phyloP scores from a whole-genome alignment of 2,888 invertebrate species.

The Cephus rjabovi region DNA sequence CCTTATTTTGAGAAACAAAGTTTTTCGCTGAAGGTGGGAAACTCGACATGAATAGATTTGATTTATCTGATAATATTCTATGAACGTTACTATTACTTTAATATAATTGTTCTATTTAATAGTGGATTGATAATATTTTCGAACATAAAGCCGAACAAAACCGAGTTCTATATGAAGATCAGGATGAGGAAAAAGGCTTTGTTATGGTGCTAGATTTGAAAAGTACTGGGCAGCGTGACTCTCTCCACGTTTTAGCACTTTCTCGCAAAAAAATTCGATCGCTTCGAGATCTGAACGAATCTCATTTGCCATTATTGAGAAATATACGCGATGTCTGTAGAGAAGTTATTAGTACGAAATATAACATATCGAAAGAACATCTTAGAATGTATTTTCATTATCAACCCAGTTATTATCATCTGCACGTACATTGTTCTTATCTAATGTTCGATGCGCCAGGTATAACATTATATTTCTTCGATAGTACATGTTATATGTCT shows the following conservation, averaged over 20 bases:
- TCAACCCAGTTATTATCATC: slow-evolving; percentile 96
- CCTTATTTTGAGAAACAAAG: slow-evolving; percentile 80
- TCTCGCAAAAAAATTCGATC: slow-evolving; percentile 82
- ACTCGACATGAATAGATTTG: slow-evolving; percentile 24
- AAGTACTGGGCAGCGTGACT: slow-evolving; percentile 89
- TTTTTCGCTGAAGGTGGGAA: slow-evolving; percentile 80
- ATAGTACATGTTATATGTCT: neutral
- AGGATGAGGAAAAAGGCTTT: slow-evolving; percentile 84
- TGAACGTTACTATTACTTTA: neutral
- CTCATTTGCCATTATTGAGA: slow-evolving; percentile 84
- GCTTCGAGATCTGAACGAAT: slow-evolving; percentile 82
- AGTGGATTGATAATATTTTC: slow-evolving; percentile 98
- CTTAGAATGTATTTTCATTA: slow-evolving; percentile 92
- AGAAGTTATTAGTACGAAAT: slow-evolving; percentile 81
- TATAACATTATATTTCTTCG: slow-evolving; percentile 39
- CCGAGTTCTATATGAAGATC: slow-evolving; percentile 85
- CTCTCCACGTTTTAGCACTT: slow-evolving; percentile 88
- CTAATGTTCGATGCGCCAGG: slow-evolving; percentile 83
- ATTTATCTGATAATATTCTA: neutral
- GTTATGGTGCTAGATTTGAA: slow-evolving; percentile 94
- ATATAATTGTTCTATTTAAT: slow-evolving; percentile 24
- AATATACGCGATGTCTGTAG: slow-evolving; percentile 83
- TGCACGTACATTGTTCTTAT: slow-evolving; percentile 93
- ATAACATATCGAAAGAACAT: slow-evolving; percentile 75
- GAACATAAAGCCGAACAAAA: slow-evolving; percentile 92